Evolutionary conservation across 2,888 invertebrate species (phyloP).

Genomic region (Coelopa pilipes): DNA sequence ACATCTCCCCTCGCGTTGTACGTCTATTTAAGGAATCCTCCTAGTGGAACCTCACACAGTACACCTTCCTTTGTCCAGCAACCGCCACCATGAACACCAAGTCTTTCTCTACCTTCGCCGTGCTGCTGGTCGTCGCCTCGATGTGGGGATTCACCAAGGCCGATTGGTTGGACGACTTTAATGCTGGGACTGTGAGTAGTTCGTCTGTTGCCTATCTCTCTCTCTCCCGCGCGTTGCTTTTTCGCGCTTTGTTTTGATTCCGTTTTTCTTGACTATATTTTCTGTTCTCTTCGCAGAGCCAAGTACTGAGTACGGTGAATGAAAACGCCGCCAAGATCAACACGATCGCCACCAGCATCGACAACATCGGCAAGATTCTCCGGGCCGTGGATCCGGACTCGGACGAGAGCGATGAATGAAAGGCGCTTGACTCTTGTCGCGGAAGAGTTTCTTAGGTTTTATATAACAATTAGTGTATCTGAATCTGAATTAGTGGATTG

Average conservation of each 20-base stretch:
- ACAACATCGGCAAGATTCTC: slow-evolving; percentile 40
- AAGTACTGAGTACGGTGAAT: slow-evolving; percentile 41
- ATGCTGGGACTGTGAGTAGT: slow-evolving; percentile 43
- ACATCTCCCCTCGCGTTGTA: too few species aligned
- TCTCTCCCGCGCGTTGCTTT: too few species aligned
- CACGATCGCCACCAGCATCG: slow-evolving; percentile 41
- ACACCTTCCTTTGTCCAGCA: too few species aligned
- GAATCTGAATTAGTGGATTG: too few species aligned
- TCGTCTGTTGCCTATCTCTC: too few species aligned
- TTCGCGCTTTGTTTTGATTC: too few species aligned
- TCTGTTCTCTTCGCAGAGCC: slow-evolving; percentile 37
- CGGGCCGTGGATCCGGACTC: slow-evolving; percentile 36
- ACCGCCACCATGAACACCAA: slow-evolving; percentile 42
- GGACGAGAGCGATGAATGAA: slow-evolving; percentile 36
- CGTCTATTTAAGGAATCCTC: too few species aligned
- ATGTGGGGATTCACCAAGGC: too few species aligned
- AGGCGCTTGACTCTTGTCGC: too few species aligned
- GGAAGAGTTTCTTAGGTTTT: too few species aligned
- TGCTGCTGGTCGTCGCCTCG: slow-evolving; percentile 42
- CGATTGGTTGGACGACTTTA: slow-evolving; percentile 48
- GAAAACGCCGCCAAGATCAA: slow-evolving; percentile 44
- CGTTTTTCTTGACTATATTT: slow-evolving; percentile 13
- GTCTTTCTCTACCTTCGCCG: slow-evolving; percentile 40
- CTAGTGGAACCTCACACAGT: too few species aligned
- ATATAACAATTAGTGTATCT: too few species aligned